These are phyloP conservation scores for Rallus limicola DNA, from an alignment of 2,113 vertebrate species.

Conservation along the genomic window DNA sequence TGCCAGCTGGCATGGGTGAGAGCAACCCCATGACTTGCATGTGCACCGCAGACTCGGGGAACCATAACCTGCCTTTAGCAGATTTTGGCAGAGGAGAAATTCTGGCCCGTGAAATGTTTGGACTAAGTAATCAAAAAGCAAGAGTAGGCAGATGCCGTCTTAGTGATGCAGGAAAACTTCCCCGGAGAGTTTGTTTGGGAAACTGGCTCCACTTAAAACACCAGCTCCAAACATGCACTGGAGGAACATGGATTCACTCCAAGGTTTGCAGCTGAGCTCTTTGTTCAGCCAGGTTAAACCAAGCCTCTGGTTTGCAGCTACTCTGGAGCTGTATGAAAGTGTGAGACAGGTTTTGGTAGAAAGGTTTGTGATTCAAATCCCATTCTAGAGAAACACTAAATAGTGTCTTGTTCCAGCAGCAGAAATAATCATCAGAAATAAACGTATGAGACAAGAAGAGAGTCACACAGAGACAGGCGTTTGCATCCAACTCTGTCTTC, in stretches of 20 bases:
- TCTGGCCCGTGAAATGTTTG: neutral
- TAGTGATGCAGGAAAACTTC: neutral
- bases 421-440: neutral
- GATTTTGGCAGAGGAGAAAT: neutral
- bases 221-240: neutral
- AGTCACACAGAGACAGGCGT: accelerated
- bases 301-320: neutral
- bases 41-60: accelerated
- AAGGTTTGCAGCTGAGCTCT: neutral
- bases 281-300: neutral
- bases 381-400: neutral
- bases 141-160: neutral
- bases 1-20: neutral
- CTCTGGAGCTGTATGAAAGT: neutral
- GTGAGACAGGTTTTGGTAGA: neutral
- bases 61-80: neutral
- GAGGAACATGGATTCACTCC: neutral
- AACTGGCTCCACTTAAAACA: neutral
- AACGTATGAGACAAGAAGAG: neutral
- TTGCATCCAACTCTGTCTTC: neutral
- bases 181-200: neutral
- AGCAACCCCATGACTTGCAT: neutral
- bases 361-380: neutral
- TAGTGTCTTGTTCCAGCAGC: neutral
- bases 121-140: neutral